A percentile compares a stretch with the other conserved stretches of the same genome.
Evolutionary conservation across 2,888 invertebrate species (phyloP).

Genomic region (Mellilla xanthometata): DNA sequence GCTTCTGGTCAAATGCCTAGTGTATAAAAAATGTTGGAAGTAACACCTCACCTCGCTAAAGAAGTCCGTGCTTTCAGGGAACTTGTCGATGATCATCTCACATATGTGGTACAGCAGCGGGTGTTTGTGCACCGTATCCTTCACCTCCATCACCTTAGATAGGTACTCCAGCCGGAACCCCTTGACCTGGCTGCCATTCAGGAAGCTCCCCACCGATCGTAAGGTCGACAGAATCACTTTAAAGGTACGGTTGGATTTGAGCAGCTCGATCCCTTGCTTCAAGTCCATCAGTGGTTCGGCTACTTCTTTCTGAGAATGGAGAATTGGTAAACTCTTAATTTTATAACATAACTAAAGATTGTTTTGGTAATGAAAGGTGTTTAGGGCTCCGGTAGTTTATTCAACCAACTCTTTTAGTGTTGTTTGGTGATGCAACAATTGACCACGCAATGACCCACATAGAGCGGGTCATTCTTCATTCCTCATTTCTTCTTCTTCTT

Average conservation of each 20-base stretch:
- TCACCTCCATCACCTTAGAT: constrained; percentile 98
- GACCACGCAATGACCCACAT: no score
- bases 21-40: no score
- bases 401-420: no score
- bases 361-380: no score
- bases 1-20: no score
- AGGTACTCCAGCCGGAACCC: constrained; percentile 99
- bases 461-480: no score
- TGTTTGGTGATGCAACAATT: no score
- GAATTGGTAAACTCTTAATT: no score
- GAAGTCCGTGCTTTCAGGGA: constrained; percentile 96
- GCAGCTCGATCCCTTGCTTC: constrained; percentile 96
- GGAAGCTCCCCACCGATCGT: constrained; percentile 96
- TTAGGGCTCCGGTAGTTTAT: no score
- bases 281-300: constrained; percentile 99
- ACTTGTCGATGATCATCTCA: constrained; percentile 98
- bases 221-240: constrained; percentile 96
- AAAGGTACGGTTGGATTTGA: constrained; percentile 96
- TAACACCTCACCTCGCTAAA: constrained; percentile 92
- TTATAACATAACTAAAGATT: no score
- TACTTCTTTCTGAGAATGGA: constrained; percentile 97
- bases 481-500: no score
- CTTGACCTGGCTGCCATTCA: constrained; percentile 96
- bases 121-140: constrained; percentile 99
- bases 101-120: constrained; percentile 98